phyloP scores from a whole-genome alignment of 2,113 vertebrate species.

The Parus major region DNA sequence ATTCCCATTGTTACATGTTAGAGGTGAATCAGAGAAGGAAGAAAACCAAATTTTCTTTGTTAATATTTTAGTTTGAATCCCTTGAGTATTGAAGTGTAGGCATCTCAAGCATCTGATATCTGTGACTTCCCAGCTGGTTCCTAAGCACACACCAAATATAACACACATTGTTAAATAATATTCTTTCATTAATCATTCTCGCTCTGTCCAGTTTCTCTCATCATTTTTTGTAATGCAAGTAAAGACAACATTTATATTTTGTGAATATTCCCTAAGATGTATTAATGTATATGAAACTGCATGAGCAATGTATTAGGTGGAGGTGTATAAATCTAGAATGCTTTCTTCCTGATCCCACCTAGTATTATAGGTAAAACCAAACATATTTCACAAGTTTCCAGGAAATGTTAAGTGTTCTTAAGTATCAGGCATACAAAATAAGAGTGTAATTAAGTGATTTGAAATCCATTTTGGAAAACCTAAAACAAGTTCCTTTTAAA shows the following conservation, averaged over 20 bases:
- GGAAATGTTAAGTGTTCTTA: not conserved
- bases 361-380: not conserved
- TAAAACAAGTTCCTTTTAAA: not conserved
- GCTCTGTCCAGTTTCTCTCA: not conserved
- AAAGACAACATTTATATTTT: not conserved
- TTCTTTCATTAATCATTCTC: not conserved
- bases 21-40: not conserved
- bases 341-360: not conserved
- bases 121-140: not conserved
- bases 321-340: not conserved
- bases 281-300: not conserved
- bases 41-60: not conserved
- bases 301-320: not conserved
- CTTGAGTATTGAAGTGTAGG: rapidly evolving
- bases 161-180: not conserved
- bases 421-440: not conserved
- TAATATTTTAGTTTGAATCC: not conserved
- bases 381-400: not conserved
- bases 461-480: not conserved
- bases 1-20: not conserved
- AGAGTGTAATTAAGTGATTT: not conserved
- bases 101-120: not conserved
- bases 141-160: not conserved
- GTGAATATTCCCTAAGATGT: not conserved
- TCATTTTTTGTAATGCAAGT: not conserved